Evolutionary conservation across 2,797 vertebrate species (phyloP).

Genomic region (Fratercula arctica): DNA sequence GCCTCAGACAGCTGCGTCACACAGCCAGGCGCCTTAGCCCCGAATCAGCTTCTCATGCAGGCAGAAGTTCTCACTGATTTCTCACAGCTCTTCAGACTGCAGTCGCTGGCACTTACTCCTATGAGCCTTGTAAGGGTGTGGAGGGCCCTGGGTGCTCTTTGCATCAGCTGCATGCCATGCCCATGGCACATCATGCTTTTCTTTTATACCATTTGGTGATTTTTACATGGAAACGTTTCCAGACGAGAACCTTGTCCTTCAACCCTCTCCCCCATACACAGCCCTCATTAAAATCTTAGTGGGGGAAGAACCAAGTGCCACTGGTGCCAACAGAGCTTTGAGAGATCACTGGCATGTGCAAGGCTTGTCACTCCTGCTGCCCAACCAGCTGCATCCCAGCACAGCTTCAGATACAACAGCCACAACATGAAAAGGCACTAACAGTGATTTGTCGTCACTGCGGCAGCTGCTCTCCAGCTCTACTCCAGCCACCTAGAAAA

Average conservation of each 20-base stretch:
- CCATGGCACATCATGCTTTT: not conserved
- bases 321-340: not conserved
- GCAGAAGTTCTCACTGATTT: not conserved
- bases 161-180: not conserved
- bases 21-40: not conserved
- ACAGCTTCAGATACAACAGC: not conserved
- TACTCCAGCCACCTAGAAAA: not conserved
- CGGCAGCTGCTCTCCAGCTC: not conserved
- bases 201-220: not conserved
- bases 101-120: not conserved
- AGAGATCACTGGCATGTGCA: not conserved
- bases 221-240: not conserved
- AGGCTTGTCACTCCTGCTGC: not conserved
- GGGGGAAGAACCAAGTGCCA: not conserved
- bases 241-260: not conserved
- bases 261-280: not conserved
- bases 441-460: not conserved
- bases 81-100: not conserved
- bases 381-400: not conserved
- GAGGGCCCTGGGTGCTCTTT: not conserved
- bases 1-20: not conserved
- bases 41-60: not conserved
- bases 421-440: not conserved
- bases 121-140: not conserved
- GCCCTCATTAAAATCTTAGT: not conserved